Evolutionary conservation across 35 echinoderm and acorn worm species (phyloP).

Genomic region (Hemicentrotus pulcherrimus): DNA sequence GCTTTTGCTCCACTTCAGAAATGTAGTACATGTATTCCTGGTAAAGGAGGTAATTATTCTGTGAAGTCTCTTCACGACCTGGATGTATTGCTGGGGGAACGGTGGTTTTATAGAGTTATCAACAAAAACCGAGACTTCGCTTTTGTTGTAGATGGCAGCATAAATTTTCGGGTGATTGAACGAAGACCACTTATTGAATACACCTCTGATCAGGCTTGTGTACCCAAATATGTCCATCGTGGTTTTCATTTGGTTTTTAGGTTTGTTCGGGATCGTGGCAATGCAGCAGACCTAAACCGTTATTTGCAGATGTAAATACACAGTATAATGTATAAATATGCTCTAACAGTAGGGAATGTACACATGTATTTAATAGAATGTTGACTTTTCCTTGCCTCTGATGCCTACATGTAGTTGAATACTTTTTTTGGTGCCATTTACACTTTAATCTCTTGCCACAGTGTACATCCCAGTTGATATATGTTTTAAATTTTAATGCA

Average conservation of each 20-base stretch:
- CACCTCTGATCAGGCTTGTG: background rate
- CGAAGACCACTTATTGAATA: conserved; percentile 51
- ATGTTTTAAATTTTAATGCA: too few species aligned
- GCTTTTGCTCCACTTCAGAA: background rate
- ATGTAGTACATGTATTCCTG: background rate
- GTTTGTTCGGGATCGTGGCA: conserved; percentile 11
- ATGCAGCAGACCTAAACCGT: conserved; percentile 18
- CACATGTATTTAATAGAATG: background rate
- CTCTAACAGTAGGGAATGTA: background rate
- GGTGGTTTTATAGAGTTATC: conserved; percentile 46
- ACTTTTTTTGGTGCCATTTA: background rate
- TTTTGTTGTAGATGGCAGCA: conserved; percentile 33
- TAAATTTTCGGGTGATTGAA: conserved; percentile 48
- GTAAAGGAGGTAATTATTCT: conserved; percentile 14
- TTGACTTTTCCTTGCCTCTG: background rate
- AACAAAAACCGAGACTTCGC: conserved; percentile 50
- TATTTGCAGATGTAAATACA: conserved; percentile 18
- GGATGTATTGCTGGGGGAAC: background rate
- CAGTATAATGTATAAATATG: background rate
- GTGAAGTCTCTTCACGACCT: conserved; percentile 3
- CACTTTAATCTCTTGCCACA: background rate
- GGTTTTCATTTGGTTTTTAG: conserved; percentile 50
- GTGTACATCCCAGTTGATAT: too few species aligned
- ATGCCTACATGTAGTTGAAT: background rate
- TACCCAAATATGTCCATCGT: background rate